Conservation (phyloP, 2,888 invertebrate genomes). For the Drosophila merina region DNA sequence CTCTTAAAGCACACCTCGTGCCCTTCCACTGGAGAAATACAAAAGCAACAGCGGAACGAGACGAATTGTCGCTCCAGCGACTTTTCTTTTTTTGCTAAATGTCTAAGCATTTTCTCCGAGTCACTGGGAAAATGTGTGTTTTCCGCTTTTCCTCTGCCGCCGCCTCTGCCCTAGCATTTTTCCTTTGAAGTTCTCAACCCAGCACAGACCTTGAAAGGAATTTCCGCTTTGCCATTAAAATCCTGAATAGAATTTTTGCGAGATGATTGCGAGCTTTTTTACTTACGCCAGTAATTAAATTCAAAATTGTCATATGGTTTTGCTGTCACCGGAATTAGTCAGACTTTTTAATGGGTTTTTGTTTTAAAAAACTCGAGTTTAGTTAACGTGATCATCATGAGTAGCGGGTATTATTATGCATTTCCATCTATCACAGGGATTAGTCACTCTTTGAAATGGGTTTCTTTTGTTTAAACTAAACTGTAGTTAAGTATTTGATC, state of each 20-base stretch:
- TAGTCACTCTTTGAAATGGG: too few species aligned
- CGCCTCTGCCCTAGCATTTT: neutral
- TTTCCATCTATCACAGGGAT: too few species aligned
- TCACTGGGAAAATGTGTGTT: neutral
- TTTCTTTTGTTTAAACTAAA: too few species aligned
- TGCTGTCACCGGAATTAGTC: neutral
- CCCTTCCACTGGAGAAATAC: slow-evolving; percentile 1
- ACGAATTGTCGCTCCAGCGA: slow-evolving; percentile 21
- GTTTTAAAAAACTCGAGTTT: too few species aligned
- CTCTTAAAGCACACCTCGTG: neutral
- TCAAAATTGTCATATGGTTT: neutral
- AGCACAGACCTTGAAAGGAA: slow-evolving; percentile 1
- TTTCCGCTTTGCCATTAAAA: neutral
- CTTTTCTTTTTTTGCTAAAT: slow-evolving; percentile 11
- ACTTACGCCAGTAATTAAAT: neutral
- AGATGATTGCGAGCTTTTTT: neutral
- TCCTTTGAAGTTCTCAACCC: neutral
- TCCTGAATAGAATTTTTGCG: neutral
- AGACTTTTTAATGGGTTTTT: neutral
- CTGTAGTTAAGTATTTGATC: too few species aligned
- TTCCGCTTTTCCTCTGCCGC: neutral
- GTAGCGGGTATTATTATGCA: too few species aligned
- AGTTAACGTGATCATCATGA: too few species aligned
- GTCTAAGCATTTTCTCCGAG: slow-evolving; percentile 3
- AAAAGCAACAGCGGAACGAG: slow-evolving; percentile 16